phyloP scores from a whole-genome alignment of 2,888 invertebrate genomes.

The Mesorhabditis belari region DNA sequence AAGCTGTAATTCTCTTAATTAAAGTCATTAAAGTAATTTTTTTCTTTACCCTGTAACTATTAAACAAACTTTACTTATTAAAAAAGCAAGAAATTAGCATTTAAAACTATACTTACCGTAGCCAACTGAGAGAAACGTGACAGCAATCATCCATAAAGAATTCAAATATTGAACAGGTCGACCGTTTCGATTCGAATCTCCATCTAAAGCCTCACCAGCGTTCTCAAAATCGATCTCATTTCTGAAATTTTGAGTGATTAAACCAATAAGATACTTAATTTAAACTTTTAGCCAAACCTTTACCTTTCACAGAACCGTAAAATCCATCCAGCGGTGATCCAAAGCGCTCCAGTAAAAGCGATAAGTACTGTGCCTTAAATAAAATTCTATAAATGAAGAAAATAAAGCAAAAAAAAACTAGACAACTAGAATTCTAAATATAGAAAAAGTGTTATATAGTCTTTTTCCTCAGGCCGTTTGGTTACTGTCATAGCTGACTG shows the following conservation, averaged over 20 bases:
- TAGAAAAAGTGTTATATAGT: no score
- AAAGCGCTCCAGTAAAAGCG: conserved; percentile 96
- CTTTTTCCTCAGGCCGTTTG: no score
- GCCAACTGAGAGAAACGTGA: conserved; percentile 98
- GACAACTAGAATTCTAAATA: no score
- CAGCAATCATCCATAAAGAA: conserved; percentile 99
- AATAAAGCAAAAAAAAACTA: no score
- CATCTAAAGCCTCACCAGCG: conserved; percentile 64
- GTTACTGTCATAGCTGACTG: no score
- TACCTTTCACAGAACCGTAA: conserved; percentile 95
- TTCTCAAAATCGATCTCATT: not conserved
- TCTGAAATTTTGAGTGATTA: not conserved
- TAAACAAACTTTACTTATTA: no score
- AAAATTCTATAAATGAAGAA: no score
- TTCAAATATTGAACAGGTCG: conserved; percentile 60
- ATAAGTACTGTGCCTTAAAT: conserved; percentile 78
- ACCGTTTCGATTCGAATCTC: not conserved
- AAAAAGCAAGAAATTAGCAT: not conserved
- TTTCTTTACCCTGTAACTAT: no score
- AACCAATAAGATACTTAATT: not conserved
- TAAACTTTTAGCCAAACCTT: conserved; percentile 67
- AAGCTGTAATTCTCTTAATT: no score
- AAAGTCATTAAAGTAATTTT: no score
- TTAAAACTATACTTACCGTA: conserved; percentile 68
- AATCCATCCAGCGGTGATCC: conserved; percentile 99